Conservation (phyloP, 2,888 invertebrate species). For the Stictocephala bisonia region DNA sequence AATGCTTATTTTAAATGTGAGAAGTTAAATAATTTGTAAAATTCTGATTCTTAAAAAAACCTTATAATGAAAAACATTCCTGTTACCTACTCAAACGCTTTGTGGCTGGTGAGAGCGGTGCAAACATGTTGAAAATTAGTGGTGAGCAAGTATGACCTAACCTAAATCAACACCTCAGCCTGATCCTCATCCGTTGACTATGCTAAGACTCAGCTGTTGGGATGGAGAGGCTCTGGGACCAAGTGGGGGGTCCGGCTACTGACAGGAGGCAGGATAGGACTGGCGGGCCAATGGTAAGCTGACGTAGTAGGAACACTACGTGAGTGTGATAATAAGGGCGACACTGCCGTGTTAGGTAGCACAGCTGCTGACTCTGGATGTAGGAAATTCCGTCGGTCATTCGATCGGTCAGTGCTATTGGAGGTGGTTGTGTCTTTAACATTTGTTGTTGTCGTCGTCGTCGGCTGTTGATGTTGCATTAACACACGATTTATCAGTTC, state of each 20-base stretch:
- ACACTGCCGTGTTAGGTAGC: conserved; percentile 51
- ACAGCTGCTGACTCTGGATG: conserved; percentile 88
- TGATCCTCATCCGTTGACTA: conserved; percentile 49
- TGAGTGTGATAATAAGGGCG: conserved; percentile 58
- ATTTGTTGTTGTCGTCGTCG: conserved; percentile 55
- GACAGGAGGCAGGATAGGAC: conserved; percentile 74
- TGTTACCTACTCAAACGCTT: too few relatives aligned
- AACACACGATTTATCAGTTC: conserved; percentile 82
- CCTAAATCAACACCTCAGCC: conserved; percentile 49
- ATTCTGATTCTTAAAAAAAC: too few relatives aligned
- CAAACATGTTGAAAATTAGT: not conserved
- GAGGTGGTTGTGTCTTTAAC: conserved; percentile 51
- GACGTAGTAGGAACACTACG: conserved; percentile 59
- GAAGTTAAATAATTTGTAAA: too few relatives aligned
- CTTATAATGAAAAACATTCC: too few relatives aligned
- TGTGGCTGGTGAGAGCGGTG: too few relatives aligned
- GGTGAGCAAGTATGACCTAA: conserved; percentile 42
- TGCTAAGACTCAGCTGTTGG: conserved; percentile 59
- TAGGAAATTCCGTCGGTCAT: conserved; percentile 77
- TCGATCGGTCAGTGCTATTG: conserved; percentile 56
- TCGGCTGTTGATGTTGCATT: conserved; percentile 69
- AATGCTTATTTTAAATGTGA: too few relatives aligned
- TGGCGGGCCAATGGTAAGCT: conserved; percentile 60
- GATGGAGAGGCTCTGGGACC: conserved; percentile 70
- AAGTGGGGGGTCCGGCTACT: conserved; percentile 78